Evolutionary conservation across 2,888 invertebrate species (phyloP), one percentile per base, ranked within the genome.

Genomic region (Agrotis exclamationis): DNA sequence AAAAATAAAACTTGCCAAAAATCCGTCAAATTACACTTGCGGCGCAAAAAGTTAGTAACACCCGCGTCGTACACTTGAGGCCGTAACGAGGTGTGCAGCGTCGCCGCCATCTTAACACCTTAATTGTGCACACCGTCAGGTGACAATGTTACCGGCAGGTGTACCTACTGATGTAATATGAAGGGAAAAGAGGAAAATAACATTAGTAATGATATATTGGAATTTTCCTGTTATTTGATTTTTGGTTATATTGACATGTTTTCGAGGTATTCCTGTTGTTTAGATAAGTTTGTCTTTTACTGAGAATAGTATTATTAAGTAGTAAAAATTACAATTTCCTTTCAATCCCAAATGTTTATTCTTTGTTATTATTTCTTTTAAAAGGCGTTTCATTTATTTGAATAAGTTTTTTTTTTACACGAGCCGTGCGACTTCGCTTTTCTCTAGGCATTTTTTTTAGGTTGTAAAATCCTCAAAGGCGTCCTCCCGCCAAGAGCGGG

Each of bases 61-160:
- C 53, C 16, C 24, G 51, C 18, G 39, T 39, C 47, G 50, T 58
- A 78, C 82, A 72, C 79, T 78, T 57, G 57, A 11, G 51, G 66
- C 48, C 33, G 18, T 81, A 78, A 78, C 77, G 77, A 78, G 70
- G 71, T 78, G 50, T 62, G 22, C 81, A 63, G 16, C 50, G 39
- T 47, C 72, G 71, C 24, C 65, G 45, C 54, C 70, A 58, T 51
- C 73, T 33, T 9, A 9, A 7, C 33, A 33, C 33, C 9, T 63
- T 79, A 79, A 79, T 79, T 82, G n/a, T n/a, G 22, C 51, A n/a
- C 53, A 53, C 47, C 53, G 57, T 54, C 63, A 57, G 57, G 63
- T 64, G 60, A 70, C 81, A 78, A 62, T 51, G 70, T 65, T 65
- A 58, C 54, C 47, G 58, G 70, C 65, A 48, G 51, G 22, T 5